A percentile compares a stretch with the other conserved stretches of the same genome.
phyloP scores from a whole-genome alignment of 1,140 invertebrate genomes.

The Bombus confusus region DNA sequence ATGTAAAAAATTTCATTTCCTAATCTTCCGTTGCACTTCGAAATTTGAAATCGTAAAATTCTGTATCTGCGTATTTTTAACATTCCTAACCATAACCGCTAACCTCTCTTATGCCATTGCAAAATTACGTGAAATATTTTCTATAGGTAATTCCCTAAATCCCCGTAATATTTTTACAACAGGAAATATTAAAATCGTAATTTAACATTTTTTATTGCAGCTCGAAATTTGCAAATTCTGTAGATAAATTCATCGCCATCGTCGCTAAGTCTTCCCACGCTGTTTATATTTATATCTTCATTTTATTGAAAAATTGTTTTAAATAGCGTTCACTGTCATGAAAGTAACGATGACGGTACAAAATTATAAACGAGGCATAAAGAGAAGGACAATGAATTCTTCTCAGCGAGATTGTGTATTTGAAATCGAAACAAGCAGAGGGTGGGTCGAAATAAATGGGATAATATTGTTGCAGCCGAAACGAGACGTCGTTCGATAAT shows the following conservation, averaged over 20 bases:
- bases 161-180: no score
- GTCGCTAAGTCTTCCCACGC: no score
- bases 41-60: no score
- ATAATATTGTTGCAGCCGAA: slow-evolving; percentile 16
- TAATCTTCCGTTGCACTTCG: no score
- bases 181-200: neutral
- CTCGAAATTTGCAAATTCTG: neutral
- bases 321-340: neutral
- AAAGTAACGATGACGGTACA: neutral
- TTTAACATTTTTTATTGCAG: neutral
- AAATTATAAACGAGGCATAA: neutral
- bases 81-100: no score
- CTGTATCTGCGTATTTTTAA: no score
- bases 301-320: neutral
- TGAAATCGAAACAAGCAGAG: neutral
- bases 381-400: neutral
- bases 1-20: no score
- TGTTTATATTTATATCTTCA: no score
- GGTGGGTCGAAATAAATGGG: slow-evolving; percentile 2
- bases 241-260: no score
- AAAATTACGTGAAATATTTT: no score
- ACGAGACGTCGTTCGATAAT: slow-evolving; percentile 26
- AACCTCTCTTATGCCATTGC: no score
- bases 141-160: no score
- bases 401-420: neutral